Conservation (phyloP, 2,797 vertebrate genomes). For the Rachycentron canadum region DNA sequence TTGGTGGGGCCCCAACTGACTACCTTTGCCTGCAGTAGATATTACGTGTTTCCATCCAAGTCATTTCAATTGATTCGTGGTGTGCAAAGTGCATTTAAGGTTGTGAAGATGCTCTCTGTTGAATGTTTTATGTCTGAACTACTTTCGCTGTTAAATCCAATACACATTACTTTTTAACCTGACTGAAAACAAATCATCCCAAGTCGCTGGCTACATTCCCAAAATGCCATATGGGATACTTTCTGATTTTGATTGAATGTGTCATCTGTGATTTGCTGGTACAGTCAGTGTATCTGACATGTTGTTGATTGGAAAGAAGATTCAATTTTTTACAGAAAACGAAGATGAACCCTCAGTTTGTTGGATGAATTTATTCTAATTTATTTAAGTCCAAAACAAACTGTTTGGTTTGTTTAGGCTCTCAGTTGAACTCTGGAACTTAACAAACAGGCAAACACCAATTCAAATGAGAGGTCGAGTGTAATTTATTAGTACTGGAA, state of each 20-base stretch:
- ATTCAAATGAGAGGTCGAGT: no score
- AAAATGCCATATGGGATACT: background rate
- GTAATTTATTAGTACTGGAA: no score
- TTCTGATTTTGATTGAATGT: background rate
- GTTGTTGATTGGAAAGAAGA: slow-evolving; percentile 85
- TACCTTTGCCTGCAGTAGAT: slow-evolving; percentile 1
- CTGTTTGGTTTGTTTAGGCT: background rate
- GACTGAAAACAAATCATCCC: background rate
- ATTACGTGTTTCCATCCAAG: slow-evolving; percentile 17
- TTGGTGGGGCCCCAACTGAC: slow-evolving; percentile 8
- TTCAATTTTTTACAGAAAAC: slow-evolving; percentile 84
- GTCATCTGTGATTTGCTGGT: background rate
- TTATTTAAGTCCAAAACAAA: background rate
- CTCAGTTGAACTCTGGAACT: no score
- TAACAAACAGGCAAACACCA: no score
- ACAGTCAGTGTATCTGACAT: background rate
- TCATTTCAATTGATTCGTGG: slow-evolving; percentile 17
- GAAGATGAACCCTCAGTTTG: slow-evolving; percentile 78
- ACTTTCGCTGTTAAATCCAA: slow-evolving; percentile 7
- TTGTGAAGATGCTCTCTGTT: slow-evolving; percentile 4
- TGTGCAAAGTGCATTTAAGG: slow-evolving; percentile 9
- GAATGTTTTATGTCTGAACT: slow-evolving; percentile 18
- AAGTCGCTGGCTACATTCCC: background rate
- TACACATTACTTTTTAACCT: background rate
- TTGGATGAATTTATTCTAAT: background rate